Base-by-base conservation (phyloP, 2,113 vertebrate genomes). In the Macheiramphus alcinus region DNA sequence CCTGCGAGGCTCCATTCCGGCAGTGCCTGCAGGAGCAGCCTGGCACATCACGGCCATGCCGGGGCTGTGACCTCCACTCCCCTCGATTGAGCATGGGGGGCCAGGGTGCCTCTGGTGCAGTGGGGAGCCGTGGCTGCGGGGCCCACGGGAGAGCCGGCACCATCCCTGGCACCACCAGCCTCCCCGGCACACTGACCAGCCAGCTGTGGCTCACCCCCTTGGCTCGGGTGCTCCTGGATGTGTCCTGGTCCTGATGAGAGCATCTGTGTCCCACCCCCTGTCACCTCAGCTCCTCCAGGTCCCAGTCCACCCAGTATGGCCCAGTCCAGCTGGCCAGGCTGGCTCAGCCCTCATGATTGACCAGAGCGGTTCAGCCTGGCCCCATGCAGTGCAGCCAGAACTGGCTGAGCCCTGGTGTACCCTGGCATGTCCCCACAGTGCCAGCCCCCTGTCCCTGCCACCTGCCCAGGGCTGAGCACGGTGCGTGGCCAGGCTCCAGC, bases 1-100 rank as follows among this genome's bases (percentile, higher is more conserved):
- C 42, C 15, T 17, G 4, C 3, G 10, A 48, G 17, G 27, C 36
- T 73, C 83, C 23, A 3, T 18, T 48, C 22, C 29, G 8, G 19
- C 21, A 7, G 48, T 9, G n/a, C 82, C 56, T 2, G 23, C 40
- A 34, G 42, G 40, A 56, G 29, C 42, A 6, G 52, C 21, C 43
- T 5, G 36, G 55, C 23, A 22, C 55, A 3, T 23, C 42, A 3
- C 5, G 4, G 53, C 66, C 4, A 25, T 19, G 20, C 68, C 11
- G 26, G 62, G 88, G 38, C 86, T 3, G 9, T 0, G 11, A 34
- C 7, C 93, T 95, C 29, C 2, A 4, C 32, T 27, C 25, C 20
- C 40, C 31, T 14, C 8, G 2, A 2, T 3, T 1, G 40, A 20
- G 27, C 3, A 2, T 10, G 18, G 0, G 27, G 61, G 27, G 32